These are phyloP conservation scores for Arge pagana DNA, from an alignment of 2,888 invertebrate species.

Conservation along the genomic window DNA sequence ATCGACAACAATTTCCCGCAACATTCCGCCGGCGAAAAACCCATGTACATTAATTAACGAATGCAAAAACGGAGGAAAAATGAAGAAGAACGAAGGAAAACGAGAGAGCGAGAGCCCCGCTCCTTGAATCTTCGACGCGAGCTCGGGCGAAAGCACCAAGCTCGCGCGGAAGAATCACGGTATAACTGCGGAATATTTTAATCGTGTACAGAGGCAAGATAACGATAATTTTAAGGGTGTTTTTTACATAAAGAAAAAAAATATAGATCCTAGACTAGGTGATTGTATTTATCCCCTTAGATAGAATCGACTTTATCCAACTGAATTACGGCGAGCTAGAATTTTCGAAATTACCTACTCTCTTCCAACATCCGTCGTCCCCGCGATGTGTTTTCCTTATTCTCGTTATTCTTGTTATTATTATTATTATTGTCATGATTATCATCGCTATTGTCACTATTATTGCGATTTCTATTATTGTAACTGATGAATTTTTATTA, in stretches of 20 bases:
- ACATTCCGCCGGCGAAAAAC: no score
- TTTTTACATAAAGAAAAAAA: constrained; percentile 20
- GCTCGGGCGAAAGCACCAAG: no score
- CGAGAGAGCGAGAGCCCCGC: not conserved
- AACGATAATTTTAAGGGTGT: constrained; percentile 8
- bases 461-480: constrained; percentile 48
- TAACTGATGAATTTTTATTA: constrained; percentile 51
- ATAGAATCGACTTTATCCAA: not conserved
- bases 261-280: constrained; percentile 13
- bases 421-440: constrained; percentile 30
- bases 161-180: no score
- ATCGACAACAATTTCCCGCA: no score
- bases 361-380: constrained; percentile 5
- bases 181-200: no score
- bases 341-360: no score
- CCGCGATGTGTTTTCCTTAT: no score
- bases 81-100: constrained; percentile 12
- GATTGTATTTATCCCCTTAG: constrained; percentile 8
- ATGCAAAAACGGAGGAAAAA: constrained; percentile 18
- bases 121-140: no score
- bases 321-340: no score
- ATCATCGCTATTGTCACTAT: constrained; percentile 45
- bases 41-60: no score
- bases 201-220: constrained; percentile 11
- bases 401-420: constrained; percentile 1